Conservation (phyloP, 2,888 invertebrate genomes). For the Drosophila demipolita region DNA sequence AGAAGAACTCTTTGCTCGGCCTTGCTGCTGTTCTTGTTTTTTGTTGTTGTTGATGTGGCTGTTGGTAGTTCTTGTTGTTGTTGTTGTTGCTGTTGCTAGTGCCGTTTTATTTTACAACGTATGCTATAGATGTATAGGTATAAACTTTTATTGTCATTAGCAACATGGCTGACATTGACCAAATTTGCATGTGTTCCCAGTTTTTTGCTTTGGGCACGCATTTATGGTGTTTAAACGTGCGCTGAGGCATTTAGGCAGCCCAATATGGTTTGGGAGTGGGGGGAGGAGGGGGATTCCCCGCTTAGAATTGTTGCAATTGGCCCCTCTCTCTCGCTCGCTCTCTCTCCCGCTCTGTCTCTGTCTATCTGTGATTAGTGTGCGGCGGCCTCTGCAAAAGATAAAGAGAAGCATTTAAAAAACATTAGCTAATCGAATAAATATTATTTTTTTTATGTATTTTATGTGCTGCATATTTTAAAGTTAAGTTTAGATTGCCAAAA, state of each 20-base stretch:
- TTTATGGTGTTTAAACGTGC: slow-evolving; percentile 80
- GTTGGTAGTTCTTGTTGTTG: not conserved
- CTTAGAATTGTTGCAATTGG: slow-evolving; percentile 11
- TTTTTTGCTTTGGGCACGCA: slow-evolving; percentile 83
- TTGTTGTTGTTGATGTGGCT: slow-evolving; percentile 1
- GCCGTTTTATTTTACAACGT: slow-evolving; percentile 82
- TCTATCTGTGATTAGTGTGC: slow-evolving; percentile 35
- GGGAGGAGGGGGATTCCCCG: slow-evolving; percentile 12
- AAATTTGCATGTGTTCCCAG: slow-evolving; percentile 80
- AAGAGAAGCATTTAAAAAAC: not conserved
- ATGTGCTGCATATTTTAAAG: slow-evolving; percentile 5
- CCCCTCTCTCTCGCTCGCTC: not conserved
- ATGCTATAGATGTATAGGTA: slow-evolving; percentile 82
- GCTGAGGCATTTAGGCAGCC: slow-evolving; percentile 62
- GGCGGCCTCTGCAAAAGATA: slow-evolving; percentile 38
- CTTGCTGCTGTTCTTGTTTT: slow-evolving; percentile 8
- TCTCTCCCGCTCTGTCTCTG: not conserved
- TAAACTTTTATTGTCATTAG: slow-evolving; percentile 77
- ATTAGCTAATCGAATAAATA: slow-evolving; percentile 12
- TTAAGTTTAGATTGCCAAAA: slow-evolving; percentile 2
- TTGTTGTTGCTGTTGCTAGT: slow-evolving; percentile 8
- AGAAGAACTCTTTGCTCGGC: slow-evolving; percentile 16
- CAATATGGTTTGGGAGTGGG: not conserved
- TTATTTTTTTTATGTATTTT: not conserved
- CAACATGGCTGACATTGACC: slow-evolving; percentile 80